Evolutionary conservation across 2,888 invertebrate species (phyloP), one percentile per base, ranked within the genome.

Genomic region (Ptilodon capucinus): DNA sequence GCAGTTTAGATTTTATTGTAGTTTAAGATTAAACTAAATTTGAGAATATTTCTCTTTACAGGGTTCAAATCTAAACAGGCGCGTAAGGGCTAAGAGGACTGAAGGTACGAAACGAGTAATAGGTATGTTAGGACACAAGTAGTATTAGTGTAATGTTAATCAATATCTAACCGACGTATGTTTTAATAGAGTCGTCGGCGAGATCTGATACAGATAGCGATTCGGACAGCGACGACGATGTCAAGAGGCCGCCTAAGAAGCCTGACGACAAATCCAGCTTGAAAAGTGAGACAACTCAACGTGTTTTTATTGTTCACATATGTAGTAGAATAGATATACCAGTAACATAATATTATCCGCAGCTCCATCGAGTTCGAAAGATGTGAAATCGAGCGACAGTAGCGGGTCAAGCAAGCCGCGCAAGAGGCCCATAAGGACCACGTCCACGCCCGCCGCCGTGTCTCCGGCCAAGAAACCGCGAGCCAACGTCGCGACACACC

Each of bases 171-270:
- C 40, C 5, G 35, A 48, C 40, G n/a, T n/a, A 47, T 39, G 42
- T 54, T 51, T 51, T 66, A 67, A 25, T 68, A 86, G 90, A 86
- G 69, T 88, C 90, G 9, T 87, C 88, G 5, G 81, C 86, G 1
- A 77, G 83, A 8, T 89, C 89, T 0, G 90, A 90, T 60, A 81
- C 89, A 0, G 92, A 91, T 53, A 92, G 90, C 51, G 91, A 90
- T 61, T 91, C 91, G 13, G 92, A 92, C 58, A 92, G 92, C 19
- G 93, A 93, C 63, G 68, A 81, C 49, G 79, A 88, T 59, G 79
- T 84, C 18, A 91, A 91, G 52, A 77, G 87, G 51, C 78, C 84
- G 23, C 77, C 85, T 3, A 89, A 89, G 46, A 89, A 89, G 55
- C 60, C 71, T 0, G 84, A 86, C 17, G 91, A 91, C 8, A 90